Conservation (phyloP, 2,797 vertebrate species). For the Chrosomus eos region DNA sequence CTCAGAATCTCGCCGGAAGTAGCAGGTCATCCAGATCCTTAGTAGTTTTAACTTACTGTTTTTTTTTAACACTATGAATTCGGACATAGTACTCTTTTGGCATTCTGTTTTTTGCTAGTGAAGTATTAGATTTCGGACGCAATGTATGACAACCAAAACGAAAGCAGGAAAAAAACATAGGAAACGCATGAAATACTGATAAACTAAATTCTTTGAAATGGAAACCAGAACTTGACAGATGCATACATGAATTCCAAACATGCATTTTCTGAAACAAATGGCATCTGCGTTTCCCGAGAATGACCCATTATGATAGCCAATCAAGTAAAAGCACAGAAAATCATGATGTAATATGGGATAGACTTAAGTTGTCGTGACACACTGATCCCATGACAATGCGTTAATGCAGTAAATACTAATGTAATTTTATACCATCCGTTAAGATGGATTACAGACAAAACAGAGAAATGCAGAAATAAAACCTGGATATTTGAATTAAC, state of each 20-base stretch:
- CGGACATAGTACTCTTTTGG: not conserved
- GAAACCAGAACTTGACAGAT: not conserved
- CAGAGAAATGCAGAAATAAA: not conserved
- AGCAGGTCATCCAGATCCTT: too few species aligned
- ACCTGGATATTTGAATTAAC: conserved; percentile 20
- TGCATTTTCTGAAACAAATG: not conserved
- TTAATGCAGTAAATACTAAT: conserved; percentile 15
- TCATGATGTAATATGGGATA: not conserved
- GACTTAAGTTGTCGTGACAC: conserved; percentile 7
- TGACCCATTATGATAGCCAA: conserved; percentile 1
- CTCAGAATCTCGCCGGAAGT: too few species aligned
- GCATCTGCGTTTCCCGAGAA: not conserved
- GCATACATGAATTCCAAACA: not conserved
- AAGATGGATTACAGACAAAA: conserved; percentile 22
- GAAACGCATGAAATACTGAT: not conserved
- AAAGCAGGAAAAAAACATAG: not conserved
- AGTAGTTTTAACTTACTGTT: too few species aligned
- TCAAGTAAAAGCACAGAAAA: not conserved
- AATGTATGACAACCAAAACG: not conserved
- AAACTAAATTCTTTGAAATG: not conserved
- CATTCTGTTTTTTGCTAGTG: not conserved
- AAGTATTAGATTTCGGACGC: not conserved
- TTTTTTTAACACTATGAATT: not conserved
- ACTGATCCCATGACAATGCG: not conserved
- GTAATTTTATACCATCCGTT: conserved; percentile 11